Base-by-base conservation (phyloP, 2,113 vertebrate genomes). In the Circaetus cinerascens region DNA sequence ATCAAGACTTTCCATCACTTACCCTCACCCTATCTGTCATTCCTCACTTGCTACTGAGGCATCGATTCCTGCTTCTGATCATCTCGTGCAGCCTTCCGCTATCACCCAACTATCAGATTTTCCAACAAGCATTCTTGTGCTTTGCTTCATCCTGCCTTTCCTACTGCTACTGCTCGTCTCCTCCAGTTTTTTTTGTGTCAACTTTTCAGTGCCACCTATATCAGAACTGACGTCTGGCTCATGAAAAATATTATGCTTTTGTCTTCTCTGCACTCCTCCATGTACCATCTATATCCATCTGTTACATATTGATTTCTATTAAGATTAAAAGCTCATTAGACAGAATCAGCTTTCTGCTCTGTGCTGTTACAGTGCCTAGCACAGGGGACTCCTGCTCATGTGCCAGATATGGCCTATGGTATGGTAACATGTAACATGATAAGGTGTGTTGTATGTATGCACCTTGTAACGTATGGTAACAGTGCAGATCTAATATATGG, bases 41-140 rank as follows among this genome's bases (percentile, higher is more conserved):
- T 90, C 26, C 40, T 75, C 66, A 86, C 83, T 68, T 1, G 0
- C 41, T 72, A 43, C 30, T 5, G 17, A 80, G 50, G 22, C 55
- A 93, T 11, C 3, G 1, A 88, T 83, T 92, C 45, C 75, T 71
- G 55, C 41, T 67, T 83, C n/a, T 69, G 20, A 95, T 71, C 7
- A 1, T 34, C 22, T 48, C 6, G 0, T 26, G n/a, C 94, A 93
- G 21, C 13, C 20, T 56, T 46, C 55, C 0, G 0, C 38, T 88
- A 48, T 36, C 78, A 93, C 26, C 29, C 57, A 81, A 22, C 32
- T 46, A 88, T 20, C 55, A 77, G 55, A 73, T 50, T 80, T 95
- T 77, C 48, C 62, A 79, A 50, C 11, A 62, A 41, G 23, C 16
- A 1, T 62, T 88, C 69, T 69, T 5, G 1, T 59, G 22, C 26